phyloP scores from a whole-genome alignment of 2,113 vertebrate genomes.

The Mesoclemmys tuberculata region DNA sequence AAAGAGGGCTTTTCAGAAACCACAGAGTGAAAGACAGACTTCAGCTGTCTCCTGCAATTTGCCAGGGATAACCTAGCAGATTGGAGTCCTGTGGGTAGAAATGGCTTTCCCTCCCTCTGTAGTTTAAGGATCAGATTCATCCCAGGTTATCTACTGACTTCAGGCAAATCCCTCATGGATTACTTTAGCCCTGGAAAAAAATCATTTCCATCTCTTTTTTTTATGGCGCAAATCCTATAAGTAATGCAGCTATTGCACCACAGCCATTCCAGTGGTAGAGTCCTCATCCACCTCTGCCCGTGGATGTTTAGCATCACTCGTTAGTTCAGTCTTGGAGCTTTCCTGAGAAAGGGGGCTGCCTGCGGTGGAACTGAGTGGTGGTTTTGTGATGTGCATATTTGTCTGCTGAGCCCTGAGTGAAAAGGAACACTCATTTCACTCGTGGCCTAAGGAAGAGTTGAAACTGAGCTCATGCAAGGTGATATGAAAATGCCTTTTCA shows the following conservation, averaged over 20 bases:
- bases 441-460: background rate
- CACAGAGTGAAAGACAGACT: fast-evolving
- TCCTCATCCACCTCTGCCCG: fast-evolving
- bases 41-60: fast-evolving
- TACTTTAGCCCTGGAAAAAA: constrained; percentile 44
- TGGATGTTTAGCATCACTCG: background rate
- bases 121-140: fast-evolving
- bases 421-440: background rate
- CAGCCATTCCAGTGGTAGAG: background rate
- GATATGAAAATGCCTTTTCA: fast-evolving
- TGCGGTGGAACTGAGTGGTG: background rate
- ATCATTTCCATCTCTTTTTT: background rate
- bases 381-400: background rate
- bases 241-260: background rate
- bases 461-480: background rate
- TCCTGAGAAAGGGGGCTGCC: background rate
- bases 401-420: background rate
- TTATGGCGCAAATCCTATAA: background rate
- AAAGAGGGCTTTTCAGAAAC: background rate
- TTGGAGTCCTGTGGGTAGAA: background rate
- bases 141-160: background rate
- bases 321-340: background rate
- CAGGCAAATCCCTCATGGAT: constrained; percentile 43
- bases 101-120: background rate
- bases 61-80: background rate